Conservation (phyloP, 1,140 invertebrate species). For the Halyomorpha halys region DNA sequence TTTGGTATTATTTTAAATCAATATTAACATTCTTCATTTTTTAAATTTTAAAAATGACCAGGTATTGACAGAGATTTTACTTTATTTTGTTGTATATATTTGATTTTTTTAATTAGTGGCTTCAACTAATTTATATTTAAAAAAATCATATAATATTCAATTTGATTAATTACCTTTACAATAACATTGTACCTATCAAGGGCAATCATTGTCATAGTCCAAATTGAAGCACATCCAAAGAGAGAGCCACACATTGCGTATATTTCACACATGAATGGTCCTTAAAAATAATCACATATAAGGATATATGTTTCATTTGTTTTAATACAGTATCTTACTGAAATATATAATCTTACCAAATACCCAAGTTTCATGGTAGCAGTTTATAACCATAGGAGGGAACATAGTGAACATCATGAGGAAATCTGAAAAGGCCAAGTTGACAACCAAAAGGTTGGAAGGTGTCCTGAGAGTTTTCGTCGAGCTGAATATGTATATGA, state of each 20-base stretch:
- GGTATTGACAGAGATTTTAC: no score
- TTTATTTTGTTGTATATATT: no score
- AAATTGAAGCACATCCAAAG: conserved; percentile 69
- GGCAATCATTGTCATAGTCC: conserved; percentile 72
- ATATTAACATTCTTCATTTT: no score
- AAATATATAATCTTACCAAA: conserved; percentile 42
- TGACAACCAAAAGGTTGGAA: conserved; percentile 73
- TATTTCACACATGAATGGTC: conserved; percentile 68
- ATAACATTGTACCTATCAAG: conserved; percentile 78
- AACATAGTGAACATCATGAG: conserved; percentile 76
- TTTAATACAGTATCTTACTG: no score
- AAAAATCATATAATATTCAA: no score
- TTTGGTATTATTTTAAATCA: no score
- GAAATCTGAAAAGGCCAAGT: conserved; percentile 79
- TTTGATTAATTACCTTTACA: conserved; percentile 44
- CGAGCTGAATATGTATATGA: conserved; percentile 71
- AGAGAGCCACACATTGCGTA: conserved; percentile 69
- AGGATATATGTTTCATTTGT: background rate
- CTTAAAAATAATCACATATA: conserved; percentile 33
- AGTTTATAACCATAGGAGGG: conserved; percentile 75
- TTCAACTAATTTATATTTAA: no score
- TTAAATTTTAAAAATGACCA: no score
- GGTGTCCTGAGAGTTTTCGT: conserved; percentile 69
- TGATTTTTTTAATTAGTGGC: no score
- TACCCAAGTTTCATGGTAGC: conserved; percentile 78